These are phyloP conservation scores for Epizoanthus ramosus DNA, from an alignment of 92 coral and sea anemone genomes.

Conservation along the genomic window DNA sequence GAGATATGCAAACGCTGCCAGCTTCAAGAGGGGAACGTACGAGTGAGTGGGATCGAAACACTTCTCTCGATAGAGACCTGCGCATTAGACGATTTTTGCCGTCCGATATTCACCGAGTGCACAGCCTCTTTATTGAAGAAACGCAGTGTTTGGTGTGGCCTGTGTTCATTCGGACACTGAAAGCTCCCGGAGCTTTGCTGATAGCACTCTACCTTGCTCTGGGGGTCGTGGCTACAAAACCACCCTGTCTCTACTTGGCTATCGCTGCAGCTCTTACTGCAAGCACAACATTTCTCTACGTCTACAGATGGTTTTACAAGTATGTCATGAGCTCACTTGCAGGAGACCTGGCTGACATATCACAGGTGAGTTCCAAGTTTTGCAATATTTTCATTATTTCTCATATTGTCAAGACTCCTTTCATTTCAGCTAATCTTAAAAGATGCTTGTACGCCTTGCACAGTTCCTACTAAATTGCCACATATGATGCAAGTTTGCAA, in stretches of 20 bases:
- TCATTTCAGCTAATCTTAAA: too few relatives aligned
- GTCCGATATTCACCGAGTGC: slow-evolving; percentile 49
- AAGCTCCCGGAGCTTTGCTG: slow-evolving; percentile 29
- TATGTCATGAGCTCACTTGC: slow-evolving; percentile 48
- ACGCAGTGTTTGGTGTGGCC: slow-evolving; percentile 54
- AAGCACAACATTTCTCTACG: slow-evolving; percentile 23
- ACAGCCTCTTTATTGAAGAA: slow-evolving; percentile 53
- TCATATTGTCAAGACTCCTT: too few relatives aligned
- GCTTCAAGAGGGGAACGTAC: too few relatives aligned
- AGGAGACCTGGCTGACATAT: slow-evolving; percentile 54
- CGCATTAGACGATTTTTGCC: slow-evolving; percentile 48
- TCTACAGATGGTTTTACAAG: slow-evolving; percentile 49
- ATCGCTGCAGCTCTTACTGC: slow-evolving; percentile 15
- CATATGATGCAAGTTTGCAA: too few relatives aligned
- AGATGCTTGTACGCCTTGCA: too few relatives aligned
- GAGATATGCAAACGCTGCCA: too few relatives aligned
- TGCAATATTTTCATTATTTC: too few relatives aligned
- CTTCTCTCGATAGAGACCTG: slow-evolving; percentile 40
- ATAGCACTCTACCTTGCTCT: slow-evolving; percentile 5
- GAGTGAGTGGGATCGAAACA: too few relatives aligned
- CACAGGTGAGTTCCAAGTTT: slow-evolving; percentile 32
- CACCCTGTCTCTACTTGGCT: slow-evolving; percentile 31
- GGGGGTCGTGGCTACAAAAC: background rate
- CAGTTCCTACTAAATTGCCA: too few relatives aligned
- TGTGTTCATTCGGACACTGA: slow-evolving; percentile 41